These are phyloP conservation scores for Seriola rivoliana DNA, from an alignment of 2,113 vertebrate species.

Conservation along the genomic window DNA sequence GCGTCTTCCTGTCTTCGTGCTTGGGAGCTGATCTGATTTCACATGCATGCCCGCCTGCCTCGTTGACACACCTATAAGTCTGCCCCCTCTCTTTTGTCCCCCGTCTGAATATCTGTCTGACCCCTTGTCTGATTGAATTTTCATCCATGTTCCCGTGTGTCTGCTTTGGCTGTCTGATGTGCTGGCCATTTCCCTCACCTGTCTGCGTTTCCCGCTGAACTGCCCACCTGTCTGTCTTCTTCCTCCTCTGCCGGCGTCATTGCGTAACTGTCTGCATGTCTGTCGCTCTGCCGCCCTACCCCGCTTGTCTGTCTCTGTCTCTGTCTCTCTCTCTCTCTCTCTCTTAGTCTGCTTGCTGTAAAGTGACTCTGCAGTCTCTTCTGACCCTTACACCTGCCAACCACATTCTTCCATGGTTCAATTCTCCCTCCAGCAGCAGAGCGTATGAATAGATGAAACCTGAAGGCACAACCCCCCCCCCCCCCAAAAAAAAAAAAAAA, in stretches of 20 bases:
- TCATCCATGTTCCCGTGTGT: constrained; percentile 26
- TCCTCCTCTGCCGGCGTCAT: neutral
- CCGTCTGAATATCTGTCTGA: constrained; percentile 46
- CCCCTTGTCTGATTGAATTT: constrained; percentile 57
- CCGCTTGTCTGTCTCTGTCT: neutral
- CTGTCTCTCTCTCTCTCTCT: constrained; percentile 13
- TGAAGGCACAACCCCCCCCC: neutral
- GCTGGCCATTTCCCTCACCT: constrained; percentile 43
- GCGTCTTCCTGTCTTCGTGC: neutral
- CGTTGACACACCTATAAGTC: constrained; percentile 10
- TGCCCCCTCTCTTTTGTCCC: constrained; percentile 36
- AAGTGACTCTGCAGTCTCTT: constrained; percentile 21
- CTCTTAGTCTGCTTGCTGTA: neutral
- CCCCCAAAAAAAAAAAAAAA: neutral
- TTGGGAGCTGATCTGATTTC: constrained; percentile 33
- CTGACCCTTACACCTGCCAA: constrained; percentile 58
- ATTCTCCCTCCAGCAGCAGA: constrained; percentile 33
- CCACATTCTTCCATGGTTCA: constrained; percentile 52
- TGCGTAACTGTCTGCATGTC: neutral
- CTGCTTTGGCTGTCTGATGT: constrained; percentile 49
- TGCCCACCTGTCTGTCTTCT: neutral
- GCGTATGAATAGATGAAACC: constrained; percentile 30
- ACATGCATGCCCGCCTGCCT: constrained; percentile 10
- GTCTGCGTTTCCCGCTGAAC: constrained; percentile 8
- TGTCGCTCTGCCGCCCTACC: constrained; percentile 15